Evolutionary conservation across 2,888 invertebrate genomes (phyloP).

Genomic region (Cephus sareptanus): DNA sequence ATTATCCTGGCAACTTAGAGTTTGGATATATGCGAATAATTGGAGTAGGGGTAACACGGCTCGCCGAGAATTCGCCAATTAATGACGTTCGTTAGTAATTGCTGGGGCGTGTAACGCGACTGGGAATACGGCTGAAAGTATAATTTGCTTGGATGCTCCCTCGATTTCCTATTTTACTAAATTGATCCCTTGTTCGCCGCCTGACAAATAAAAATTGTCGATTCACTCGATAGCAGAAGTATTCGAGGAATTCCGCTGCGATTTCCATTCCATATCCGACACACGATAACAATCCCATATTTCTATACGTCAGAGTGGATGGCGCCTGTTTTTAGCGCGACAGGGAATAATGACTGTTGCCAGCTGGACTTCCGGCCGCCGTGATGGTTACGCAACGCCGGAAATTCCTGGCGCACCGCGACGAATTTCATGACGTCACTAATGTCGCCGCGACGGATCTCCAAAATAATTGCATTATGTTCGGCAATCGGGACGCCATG

Average conservation of each 20-base stretch:
- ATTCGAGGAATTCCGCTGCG: background rate
- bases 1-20: background rate
- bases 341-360: background rate
- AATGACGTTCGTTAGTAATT: background rate
- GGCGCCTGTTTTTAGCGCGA: background rate
- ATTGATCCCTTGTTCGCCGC: background rate
- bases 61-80: background rate
- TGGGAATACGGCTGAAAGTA: background rate
- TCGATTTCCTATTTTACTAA: background rate
- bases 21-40: background rate
- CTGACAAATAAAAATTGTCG: background rate
- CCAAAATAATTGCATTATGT: conserved; percentile 45
- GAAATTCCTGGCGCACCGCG: conserved; percentile 31
- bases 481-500: background rate
- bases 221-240: background rate
- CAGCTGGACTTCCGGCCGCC: background rate
- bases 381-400: conserved; percentile 28
- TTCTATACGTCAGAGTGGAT: background rate
- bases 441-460: conserved; percentile 27
- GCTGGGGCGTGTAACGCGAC: background rate
- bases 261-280: background rate
- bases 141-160: background rate
- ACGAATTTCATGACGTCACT: conserved; percentile 33
- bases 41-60: background rate
- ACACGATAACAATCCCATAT: background rate